Percentiles rank a stretch among this genome's conserved stretches.
Conservation (phyloP, 1,140 invertebrate species). For the Zaprionus taronus region DNA sequence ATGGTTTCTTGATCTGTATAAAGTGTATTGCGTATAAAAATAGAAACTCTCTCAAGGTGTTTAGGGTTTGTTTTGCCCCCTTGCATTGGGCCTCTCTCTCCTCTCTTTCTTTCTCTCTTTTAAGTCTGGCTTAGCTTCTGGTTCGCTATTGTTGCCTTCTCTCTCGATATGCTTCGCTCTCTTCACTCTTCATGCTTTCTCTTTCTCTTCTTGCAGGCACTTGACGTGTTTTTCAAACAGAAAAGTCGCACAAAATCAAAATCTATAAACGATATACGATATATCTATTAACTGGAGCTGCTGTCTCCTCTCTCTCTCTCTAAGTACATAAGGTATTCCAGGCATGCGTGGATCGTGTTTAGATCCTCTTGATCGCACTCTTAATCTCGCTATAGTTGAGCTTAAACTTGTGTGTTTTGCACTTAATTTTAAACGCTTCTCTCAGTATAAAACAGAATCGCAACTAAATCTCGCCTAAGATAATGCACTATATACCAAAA, state of each 20-base stretch:
- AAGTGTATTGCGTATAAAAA: conserved; percentile 69
- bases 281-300: conserved; percentile 57
- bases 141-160: conserved; percentile 60
- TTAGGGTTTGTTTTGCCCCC: conserved; percentile 13
- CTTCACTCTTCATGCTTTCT: not conserved
- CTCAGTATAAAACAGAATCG: conserved; percentile 38
- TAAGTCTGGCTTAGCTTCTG: conserved; percentile 59
- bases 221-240: conserved; percentile 73
- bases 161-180: conserved; percentile 14
- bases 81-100: conserved; percentile 6
- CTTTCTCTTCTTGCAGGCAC: conserved; percentile 61
- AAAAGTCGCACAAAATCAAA: conserved; percentile 55
- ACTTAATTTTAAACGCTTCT: conserved; percentile 52
- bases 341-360: not conserved
- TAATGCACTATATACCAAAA: conserved; percentile 43
- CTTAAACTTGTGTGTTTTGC: conserved; percentile 43
- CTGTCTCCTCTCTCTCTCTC: conserved; percentile 13
- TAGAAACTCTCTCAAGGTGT: conserved; percentile 64
- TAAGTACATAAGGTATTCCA: conserved; percentile 36
- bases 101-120: conserved; percentile 1
- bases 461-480: conserved; percentile 53
- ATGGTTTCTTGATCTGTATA: conserved; percentile 37
- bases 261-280: conserved; percentile 24
- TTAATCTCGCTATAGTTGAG: conserved; percentile 35
- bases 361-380: not conserved